Base-by-base conservation (phyloP, 2,797 vertebrate genomes). In the Falco concolor region DNA sequence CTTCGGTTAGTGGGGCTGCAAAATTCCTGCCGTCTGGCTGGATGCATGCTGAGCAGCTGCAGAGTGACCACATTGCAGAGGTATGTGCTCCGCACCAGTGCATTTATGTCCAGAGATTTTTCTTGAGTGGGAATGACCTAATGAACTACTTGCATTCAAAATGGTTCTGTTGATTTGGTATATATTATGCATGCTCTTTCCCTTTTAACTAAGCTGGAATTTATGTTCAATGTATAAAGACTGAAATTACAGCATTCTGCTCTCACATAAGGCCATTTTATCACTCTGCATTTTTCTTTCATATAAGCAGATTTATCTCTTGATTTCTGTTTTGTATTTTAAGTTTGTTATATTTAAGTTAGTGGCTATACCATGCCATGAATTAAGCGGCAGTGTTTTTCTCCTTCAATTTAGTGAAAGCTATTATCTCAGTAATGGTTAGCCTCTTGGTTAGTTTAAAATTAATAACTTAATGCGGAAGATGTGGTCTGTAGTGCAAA, bases 401-500 rank as follows among this genome's bases (percentile, higher is more conserved):
- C 21, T 86, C 44, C 69, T 78, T 88, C 60, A n/a, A 3, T 87
- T 77, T 49, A 64, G 32, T 83, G 72, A 84, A 82, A 63, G 52
- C 49, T 79, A 16, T 92, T 89, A 63, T 59, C 67, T 89, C 77
- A 60, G 68, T 73, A 57, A 84, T 79, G 44, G 59, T 78, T 92
- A 77, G 67, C 52, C 57, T 76, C 67, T 76, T 93, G 53, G n/a
- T 89, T 92, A 82, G 70, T 67, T 95, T 70, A 63, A 95, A 90
- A 74, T 74, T 74, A 84, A 47, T 49, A 28, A 80, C 92, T 88
- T 84, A 59, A 68, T 56, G 36, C 5, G 6, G 69, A 85, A 64
- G 49, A 87, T 89, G 59, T 73, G 60, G 20, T 76, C 27, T 80
- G 32, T 57, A n/a, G 65, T 60, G 50, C 42, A 78, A 81, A 84